Evolutionary conservation across 2,797 vertebrate species (phyloP), one percentile per base, ranked within the genome.

Genomic region (Taeniopygia guttata): DNA sequence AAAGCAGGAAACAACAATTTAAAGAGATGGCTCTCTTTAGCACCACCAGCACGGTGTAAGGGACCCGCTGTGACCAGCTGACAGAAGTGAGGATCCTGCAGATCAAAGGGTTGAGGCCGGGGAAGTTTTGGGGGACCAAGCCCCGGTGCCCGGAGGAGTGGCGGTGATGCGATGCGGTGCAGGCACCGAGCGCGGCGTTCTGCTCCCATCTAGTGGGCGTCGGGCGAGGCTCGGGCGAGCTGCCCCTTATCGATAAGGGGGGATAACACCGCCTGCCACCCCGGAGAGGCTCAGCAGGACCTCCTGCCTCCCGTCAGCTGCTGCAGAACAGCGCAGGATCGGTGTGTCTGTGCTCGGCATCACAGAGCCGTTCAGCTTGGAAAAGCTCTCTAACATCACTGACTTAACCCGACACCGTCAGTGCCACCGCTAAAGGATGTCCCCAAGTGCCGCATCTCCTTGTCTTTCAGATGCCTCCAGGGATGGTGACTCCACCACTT

Each of bases 171-270:
- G n/a, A n/a, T n/a, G n/a, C n/a, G n/a, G n/a, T n/a, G n/a, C n/a
- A n/a, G n/a, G 38, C 38, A 51, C 58, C 27, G 7, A 70, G 52
- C 1, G 66, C 77, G 27, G 89, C 10, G 77, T 70, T 87, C 21
- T 91, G 89, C 89, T 91, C 73, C 89, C 89, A 87, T 48, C 89
- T 91, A 87, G 89, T 16, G 89, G 89, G 76, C 89, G 9, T 21
- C 34, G 76, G 69, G 21, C 16, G 48, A 40, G 68, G 77, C 16
- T 9, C 30, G 43, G 43, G 32, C 1, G 9, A 17, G 32, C 32
- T 16, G 54, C 60, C 30, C 16, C 6, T 9, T 5, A 8, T 6
- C 8, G n/a, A n/a, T n/a, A n/a, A n/a, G n/a, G n/a, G 40, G 48
- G 38, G 7, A 59, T 26, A 68, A 15, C 23, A 59, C 25, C 22